A percentile compares a stretch with the other conserved stretches of the same genome.
These are phyloP conservation scores for Asbolus verrucosus DNA, from an alignment of 1,140 invertebrate genomes.

Conservation along the genomic window DNA sequence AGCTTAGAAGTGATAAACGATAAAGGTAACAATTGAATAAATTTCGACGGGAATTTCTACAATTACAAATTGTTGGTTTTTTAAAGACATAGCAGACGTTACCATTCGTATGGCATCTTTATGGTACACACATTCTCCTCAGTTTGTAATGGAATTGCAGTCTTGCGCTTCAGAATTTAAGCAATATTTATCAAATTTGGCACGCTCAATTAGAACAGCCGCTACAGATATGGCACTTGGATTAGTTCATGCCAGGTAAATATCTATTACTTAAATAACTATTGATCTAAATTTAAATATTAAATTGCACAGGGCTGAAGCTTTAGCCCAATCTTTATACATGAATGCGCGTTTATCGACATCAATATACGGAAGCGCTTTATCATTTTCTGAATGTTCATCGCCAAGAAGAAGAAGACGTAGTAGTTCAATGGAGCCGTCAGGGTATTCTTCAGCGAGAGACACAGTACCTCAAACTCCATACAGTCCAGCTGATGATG, in stretches of 20 bases:
- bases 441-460: slow-evolving; percentile 58
- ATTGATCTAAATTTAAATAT: too few relatives aligned
- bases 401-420: slow-evolving; percentile 62
- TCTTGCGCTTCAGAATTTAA: slow-evolving; percentile 83
- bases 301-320: slow-evolving; percentile 63
- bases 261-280: background rate
- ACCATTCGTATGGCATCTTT: slow-evolving; percentile 88
- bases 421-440: slow-evolving; percentile 63
- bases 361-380: slow-evolving; percentile 62
- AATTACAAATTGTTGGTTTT: too few relatives aligned
- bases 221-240: slow-evolving; percentile 95
- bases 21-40: too few relatives aligned
- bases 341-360: slow-evolving; percentile 69
- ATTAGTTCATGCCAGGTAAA: slow-evolving; percentile 79
- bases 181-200: slow-evolving; percentile 78
- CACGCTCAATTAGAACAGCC: slow-evolving; percentile 86
- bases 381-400: slow-evolving; percentile 60
- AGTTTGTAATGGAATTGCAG: slow-evolving; percentile 86
- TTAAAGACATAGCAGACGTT: slow-evolving; percentile 64
- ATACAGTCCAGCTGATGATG: slow-evolving; percentile 64
- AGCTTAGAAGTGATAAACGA: slow-evolving; percentile 62
- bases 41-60: too few relatives aligned
- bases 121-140: slow-evolving; percentile 92
- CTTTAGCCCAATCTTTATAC: slow-evolving; percentile 68
- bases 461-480: slow-evolving; percentile 64